Conservation (phyloP, 2,797 vertebrate genomes). For the Nyctalus aviator region DNA sequence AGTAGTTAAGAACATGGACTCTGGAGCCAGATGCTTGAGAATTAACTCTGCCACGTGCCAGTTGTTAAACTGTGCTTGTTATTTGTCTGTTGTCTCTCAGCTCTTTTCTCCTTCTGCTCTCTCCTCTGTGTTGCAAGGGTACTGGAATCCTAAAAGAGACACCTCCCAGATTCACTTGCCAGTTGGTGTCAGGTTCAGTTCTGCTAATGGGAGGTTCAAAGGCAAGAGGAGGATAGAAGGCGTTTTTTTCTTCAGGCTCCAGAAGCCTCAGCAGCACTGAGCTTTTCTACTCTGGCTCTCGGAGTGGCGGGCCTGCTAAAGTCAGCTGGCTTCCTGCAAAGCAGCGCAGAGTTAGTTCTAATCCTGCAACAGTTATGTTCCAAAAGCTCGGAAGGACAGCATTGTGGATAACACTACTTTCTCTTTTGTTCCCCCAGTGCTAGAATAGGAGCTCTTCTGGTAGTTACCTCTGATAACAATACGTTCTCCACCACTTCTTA, state of each 20-base stretch:
- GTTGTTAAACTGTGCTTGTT: background rate
- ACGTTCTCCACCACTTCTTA: background rate
- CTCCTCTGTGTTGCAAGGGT: background rate
- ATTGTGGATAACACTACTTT: background rate
- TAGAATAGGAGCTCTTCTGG: background rate
- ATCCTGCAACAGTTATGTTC: background rate
- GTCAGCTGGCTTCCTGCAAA: background rate
- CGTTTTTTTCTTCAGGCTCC: background rate
- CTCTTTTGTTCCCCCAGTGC: background rate
- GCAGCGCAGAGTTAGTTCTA: background rate
- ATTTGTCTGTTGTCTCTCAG: background rate
- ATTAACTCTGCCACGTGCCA: background rate
- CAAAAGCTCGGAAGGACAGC: background rate
- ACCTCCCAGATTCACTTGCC: conserved; percentile 16
- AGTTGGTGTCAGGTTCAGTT: background rate
- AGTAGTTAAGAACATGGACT: background rate
- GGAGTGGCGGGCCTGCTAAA: background rate
- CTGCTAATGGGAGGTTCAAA: background rate
- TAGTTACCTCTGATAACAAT: background rate
- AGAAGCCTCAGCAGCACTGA: background rate
- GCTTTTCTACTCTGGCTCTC: background rate
- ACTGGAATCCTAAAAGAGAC: background rate
- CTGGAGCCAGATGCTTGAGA: background rate
- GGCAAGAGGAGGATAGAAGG: background rate
- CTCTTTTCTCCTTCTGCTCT: background rate